Evolutionary conservation across 2,797 vertebrate genomes (phyloP), one percentile per base, ranked within the genome.

Genomic region (Poeciliopsis paucimaculata): DNA sequence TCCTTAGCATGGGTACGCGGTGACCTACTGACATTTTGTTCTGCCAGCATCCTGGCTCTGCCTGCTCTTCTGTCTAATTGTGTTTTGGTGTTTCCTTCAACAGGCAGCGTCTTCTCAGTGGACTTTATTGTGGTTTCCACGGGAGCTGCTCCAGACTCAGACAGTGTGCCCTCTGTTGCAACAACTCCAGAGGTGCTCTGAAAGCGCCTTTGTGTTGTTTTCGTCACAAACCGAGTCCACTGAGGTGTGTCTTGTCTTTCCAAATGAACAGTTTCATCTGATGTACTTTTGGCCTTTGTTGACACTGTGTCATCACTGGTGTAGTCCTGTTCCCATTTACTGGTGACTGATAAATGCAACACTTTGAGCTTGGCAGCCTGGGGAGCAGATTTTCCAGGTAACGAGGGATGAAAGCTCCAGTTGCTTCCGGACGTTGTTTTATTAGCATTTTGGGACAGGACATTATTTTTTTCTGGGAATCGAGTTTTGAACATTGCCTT

Each of bases 21-120:
- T 89, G 89, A 89, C 88, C 89, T 76, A 55, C 49, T 91, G 87
- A 78, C 84, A 86, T 90, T 89, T 80, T 82, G 84, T 84, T 36
- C 82, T 72, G 78, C 74, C 72, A 39, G 83, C 83, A 81, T 87
- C 83, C 87, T 73, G 76, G 64, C 76, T 81, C 77, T 60, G 66
- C 80, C 66, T 82, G 31, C 72, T 80, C 77, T 60, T 82, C 23
- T 71, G 26, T 86, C 81, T 87, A 90, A 87, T 85, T 87, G 86
- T 78, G 80, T 82, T 84, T 81, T 64, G 77, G 71, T 77, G 16
- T 83, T 85, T 79, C 82, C 80, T 82, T 75, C 78, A 45, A 34
- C 16, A 18, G 78, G 41, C 77, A 73, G 12, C 20, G 53, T 76
- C 76, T 12, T 26, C 75, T 82, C 81, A 60, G 64, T 47, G 70